phyloP scores from a whole-genome alignment of 2,797 vertebrate genomes.

The Helicolenus hilgendorfi region DNA sequence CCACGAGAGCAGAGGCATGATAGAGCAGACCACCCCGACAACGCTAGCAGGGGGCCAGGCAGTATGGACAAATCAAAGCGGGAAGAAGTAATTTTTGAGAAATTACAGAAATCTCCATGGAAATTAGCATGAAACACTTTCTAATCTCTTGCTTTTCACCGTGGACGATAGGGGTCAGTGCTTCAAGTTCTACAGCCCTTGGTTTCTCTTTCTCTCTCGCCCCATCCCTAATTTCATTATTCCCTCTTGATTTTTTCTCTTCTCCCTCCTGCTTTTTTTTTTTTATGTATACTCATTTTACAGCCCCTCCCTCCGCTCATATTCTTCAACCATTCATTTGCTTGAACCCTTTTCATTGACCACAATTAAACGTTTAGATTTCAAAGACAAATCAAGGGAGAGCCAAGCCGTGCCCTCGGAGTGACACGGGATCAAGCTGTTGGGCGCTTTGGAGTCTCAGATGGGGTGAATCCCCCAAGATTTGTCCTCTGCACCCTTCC shows the following conservation, averaged over 20 bases:
- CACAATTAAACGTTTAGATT: slow-evolving; percentile 91
- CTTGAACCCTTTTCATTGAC: slow-evolving; percentile 89
- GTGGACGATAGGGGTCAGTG: slow-evolving; percentile 96
- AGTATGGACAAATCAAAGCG: slow-evolving; percentile 93
- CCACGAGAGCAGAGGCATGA: slow-evolving; percentile 92
- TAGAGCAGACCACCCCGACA: slow-evolving; percentile 95
- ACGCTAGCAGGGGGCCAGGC: slow-evolving; percentile 88
- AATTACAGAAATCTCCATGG: slow-evolving; percentile 99
- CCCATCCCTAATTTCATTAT: slow-evolving; percentile 96
- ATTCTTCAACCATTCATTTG: slow-evolving; percentile 86
- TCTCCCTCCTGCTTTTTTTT: slow-evolving; percentile 80
- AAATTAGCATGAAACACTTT: slow-evolving; percentile 99
- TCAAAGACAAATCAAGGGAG: slow-evolving; percentile 90
- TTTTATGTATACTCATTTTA: slow-evolving; percentile 86
- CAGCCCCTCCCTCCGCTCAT: slow-evolving; percentile 81
- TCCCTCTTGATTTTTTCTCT: slow-evolving; percentile 89
- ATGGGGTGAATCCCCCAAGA: slow-evolving; percentile 88
- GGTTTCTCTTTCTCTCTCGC: slow-evolving; percentile 81
- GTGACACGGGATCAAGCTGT: slow-evolving; percentile 91
- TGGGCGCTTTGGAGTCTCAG: slow-evolving; percentile 84
- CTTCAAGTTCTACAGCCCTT: slow-evolving; percentile 91
- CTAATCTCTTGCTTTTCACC: slow-evolving; percentile 98
- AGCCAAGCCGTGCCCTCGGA: slow-evolving; percentile 83
- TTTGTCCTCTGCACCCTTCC: slow-evolving; percentile 85
- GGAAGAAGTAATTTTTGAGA: slow-evolving; percentile 95